Base-by-base conservation (phyloP, 2,888 invertebrate species). In the Agrochola litura region DNA sequence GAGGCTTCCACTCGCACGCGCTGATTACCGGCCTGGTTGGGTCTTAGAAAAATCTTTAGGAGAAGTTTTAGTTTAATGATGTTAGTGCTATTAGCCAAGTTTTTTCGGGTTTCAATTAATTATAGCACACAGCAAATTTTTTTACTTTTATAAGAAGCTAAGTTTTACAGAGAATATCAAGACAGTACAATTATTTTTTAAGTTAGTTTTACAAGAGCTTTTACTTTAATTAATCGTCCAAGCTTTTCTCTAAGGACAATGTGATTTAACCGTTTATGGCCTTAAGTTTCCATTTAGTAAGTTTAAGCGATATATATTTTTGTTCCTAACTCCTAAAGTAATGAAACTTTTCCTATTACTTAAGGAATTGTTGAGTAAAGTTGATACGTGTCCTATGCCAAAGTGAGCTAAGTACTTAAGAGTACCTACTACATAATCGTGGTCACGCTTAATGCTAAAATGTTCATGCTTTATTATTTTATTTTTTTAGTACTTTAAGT, bases 261-360 rank as follows among this genome's bases (percentile, higher is more conserved):
- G 63, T 73, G 49, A 64, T 75, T 83, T 65, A 79, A 86, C 61
- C 63, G 54, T 76, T 77, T 56, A 86, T 72, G 70, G 85, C 52
- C 69, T 61, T 54, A 79, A 76, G 69, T 83, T 54, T 25, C 61
- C 79, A 69, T 74, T 79, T 46, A 49, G 14, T 54, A 75, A 83
- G 64, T 75, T 72, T 77, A 37, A 65, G 37, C 65, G 37, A 54
- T 54, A 69, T 66, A 83, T 66, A 77, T 83, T 83, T 77, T 78
- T 58, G 52, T 78, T 61, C 12, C 49, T 43, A 83, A 79, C 65
- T 86, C 71, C 30, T 74, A n/a, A 72, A 75, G 63, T 66, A 77
- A 56, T 69, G 46, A 73, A 79, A 82, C 71, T 85, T 84, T 79
- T 75, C 63, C 69, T 83, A 83, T 83, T 74, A 83, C 63, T 83